Base-by-base conservation (phyloP, 1,140 invertebrate genomes). In the Glossosoma conforme region DNA sequence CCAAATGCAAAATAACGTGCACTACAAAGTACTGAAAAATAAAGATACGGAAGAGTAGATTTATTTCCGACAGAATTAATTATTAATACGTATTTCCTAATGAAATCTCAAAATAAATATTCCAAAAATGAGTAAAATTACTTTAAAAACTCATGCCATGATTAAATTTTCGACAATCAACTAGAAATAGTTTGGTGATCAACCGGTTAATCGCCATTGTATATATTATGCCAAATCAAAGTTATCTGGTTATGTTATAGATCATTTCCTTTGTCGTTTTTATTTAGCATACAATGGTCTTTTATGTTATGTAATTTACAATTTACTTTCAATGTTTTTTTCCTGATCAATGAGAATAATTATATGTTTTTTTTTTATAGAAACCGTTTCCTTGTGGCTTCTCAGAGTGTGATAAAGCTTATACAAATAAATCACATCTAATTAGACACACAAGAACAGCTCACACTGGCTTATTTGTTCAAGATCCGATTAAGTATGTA, bases 341-440 rank as follows among this genome's bases (percentile, higher is more conserved):
- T 8, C 24, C 6, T 8, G 24, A 8, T 28, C n/a, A 28, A 28
- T 8, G n/a, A 6, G 24, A 28, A 28, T 8, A n/a, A 28, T 28
- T 28, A 8, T 28, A 14, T 42, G 5, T 17, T 11, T 49, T 20
- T 32, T 44, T 19, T 33, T 67, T 69, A 51, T 59, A 76, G 72
- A 70, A 65, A 60, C 65, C 67, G 15, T 75, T 68, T 62, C 21
- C 45, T 28, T 76, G 74, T 56, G 47, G 61, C 45, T 61, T 62
- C 53, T 50, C 51, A 42, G 64, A 66, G 25, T 77, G 75, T 62
- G 44, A 28, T n/a, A 76, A 74, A 60, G 54, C 67, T 41, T 77
- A 76, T 44, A 69, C 72, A 19, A 73, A 64, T 51, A 70, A 67
- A 50, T 71, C 68, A 52, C 75, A 76, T 59, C 65, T 77, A 36